These are phyloP conservation scores for Rhinichthys osculus DNA, from an alignment of 2,797 vertebrate species.

Conservation along the genomic window DNA sequence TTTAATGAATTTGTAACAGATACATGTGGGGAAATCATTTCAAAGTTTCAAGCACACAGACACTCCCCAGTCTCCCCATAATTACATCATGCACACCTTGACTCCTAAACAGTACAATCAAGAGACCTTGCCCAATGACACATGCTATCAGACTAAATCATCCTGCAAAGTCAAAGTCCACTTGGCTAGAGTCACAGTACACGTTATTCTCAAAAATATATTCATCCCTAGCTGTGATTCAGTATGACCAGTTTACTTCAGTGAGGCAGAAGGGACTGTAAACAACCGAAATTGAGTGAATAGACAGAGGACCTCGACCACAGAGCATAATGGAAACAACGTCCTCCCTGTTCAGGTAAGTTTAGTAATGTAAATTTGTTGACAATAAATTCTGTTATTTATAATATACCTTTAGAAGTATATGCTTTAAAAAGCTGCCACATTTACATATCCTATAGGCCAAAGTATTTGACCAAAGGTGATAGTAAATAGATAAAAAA, in stretches of 20 bases:
- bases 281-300: constrained; percentile 17
- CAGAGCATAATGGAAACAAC: constrained; percentile 74
- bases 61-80: neutral
- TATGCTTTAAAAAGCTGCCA: neutral
- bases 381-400: neutral
- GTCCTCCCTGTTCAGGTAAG: constrained; percentile 80
- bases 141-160: constrained; percentile 57
- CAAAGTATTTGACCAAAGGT: neutral
- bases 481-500: neutral
- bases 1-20: neutral
- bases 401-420: neutral
- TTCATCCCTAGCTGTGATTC: neutral
- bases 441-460: neutral
- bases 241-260: neutral
- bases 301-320: neutral
- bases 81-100: neutral
- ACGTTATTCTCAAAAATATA: constrained; percentile 28
- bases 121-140: constrained; percentile 69
- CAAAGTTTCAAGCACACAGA: neutral
- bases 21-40: neutral
- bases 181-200: constrained; percentile 21
- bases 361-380: constrained; percentile 25
- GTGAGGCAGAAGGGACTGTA: neutral
- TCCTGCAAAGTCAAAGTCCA: constrained; percentile 73
- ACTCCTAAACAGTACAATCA: constrained; percentile 16